A percentile compares a stretch with the other conserved stretches of the same genome.
phyloP scores from a whole-genome alignment of 2,888 invertebrate genomes.

The Agrochola lychnidis region DNA sequence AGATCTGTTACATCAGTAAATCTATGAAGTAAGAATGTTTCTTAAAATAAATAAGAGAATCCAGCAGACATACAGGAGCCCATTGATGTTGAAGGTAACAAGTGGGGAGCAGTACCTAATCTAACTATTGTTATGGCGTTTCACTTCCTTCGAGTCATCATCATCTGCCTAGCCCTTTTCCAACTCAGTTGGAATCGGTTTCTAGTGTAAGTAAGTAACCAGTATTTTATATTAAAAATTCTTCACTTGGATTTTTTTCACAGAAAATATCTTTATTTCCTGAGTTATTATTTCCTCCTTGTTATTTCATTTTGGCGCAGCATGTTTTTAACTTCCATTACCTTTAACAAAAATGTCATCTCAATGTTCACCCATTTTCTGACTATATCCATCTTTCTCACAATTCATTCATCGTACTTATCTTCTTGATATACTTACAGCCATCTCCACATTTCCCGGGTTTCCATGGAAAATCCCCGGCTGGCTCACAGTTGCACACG shows the following conservation, averaged over 20 bases:
- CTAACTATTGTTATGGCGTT: not conserved
- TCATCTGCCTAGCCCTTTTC: no score
- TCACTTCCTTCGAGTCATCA: not conserved
- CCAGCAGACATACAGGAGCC: constrained; percentile 44
- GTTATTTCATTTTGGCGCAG: not conserved
- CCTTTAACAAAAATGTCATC: not conserved
- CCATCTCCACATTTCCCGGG: not conserved
- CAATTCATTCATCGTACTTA: not conserved
- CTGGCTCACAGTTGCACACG: constrained; percentile 67
- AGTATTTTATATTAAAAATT: no score
- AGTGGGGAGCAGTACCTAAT: no score
- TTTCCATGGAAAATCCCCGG: constrained; percentile 59
- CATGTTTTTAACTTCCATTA: not conserved
- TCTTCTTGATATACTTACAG: not conserved
- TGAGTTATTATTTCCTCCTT: not conserved
- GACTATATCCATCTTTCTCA: not conserved
- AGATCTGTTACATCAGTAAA: constrained; percentile 51
- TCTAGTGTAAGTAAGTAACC: no score
- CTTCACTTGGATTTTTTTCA: no score
- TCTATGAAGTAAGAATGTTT: constrained; percentile 37
- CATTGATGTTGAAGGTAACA: constrained; percentile 2
- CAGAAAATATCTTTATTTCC: not conserved
- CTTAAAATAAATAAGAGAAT: constrained; percentile 6
- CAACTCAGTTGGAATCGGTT: no score
- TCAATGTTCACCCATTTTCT: not conserved